A percentile compares a stretch with the other conserved stretches of the same genome.
Conservation (phyloP, 2,797 vertebrate species). For the Pangasius macronema region DNA sequence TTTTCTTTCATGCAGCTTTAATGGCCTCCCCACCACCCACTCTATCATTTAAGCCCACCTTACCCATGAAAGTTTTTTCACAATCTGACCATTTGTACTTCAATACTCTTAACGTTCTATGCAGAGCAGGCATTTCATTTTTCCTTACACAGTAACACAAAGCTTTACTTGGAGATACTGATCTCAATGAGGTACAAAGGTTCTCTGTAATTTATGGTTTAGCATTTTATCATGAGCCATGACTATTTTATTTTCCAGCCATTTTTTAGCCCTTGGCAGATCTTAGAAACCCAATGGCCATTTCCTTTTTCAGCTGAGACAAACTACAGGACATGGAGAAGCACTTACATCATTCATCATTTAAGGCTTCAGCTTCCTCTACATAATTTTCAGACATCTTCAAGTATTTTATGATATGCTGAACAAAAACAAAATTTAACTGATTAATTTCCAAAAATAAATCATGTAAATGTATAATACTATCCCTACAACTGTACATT, state of each 20-base stretch:
- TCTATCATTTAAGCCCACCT: neutral
- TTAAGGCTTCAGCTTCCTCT: neutral
- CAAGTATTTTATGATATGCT: conserved; percentile 2
- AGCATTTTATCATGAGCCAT: conserved; percentile 42
- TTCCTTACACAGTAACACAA: conserved; percentile 31
- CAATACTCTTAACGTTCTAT: neutral
- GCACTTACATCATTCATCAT: conserved; percentile 26
- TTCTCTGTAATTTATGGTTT: conserved; percentile 39
- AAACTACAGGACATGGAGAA: conserved; percentile 40
- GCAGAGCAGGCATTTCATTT: conserved; percentile 8
- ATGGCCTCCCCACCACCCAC: neutral
- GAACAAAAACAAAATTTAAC: neutral
- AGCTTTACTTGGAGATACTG: conserved; percentile 31
- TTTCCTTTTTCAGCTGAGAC: conserved; percentile 42
- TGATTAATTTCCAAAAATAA: neutral
- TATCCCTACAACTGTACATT: neutral
- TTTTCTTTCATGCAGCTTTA: too few relatives aligned
- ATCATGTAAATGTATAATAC: neutral
- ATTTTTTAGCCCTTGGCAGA: conserved; percentile 46
- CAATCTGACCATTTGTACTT: neutral
- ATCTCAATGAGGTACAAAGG: conserved; percentile 41
- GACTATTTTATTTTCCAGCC: conserved; percentile 53
- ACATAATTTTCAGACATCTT: neutral
- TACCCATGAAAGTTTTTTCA: neutral
- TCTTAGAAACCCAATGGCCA: conserved; percentile 34